Base-by-base conservation (phyloP, 2,888 invertebrate species). In the Podotricha telesiphe region DNA sequence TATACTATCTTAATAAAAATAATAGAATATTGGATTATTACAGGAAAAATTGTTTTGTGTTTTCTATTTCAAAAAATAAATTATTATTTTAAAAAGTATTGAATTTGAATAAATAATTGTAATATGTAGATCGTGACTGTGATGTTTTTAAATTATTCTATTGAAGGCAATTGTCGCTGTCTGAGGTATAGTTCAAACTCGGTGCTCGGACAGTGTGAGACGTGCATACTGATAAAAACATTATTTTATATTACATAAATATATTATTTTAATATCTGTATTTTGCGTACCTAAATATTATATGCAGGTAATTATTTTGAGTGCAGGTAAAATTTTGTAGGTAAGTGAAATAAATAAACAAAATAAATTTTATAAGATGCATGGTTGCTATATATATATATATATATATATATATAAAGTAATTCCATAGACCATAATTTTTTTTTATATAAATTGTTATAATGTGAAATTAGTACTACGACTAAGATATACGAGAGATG, bases 121-220 rank as follows among this genome's bases (percentile, higher is more conserved):
- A 45, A 45, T 11, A 62, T 61, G 47, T 62, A 19, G 34, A 65
- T 40, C 62, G 45, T 67, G 72, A 67, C 64, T 50, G 51, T 28
- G 62, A 56, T 62, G 61, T 56, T 73, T 77, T 80, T 85, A 82
- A 85, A 87, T 86, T 85, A 91, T 88, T 88, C 86, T 77, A 91
- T 91, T 91, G 86, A 86, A 89, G 82, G 82, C 92, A 91, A 91
- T 91, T 90, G 86, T 55, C 71, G 76, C 72, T 73, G 73, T 75
- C 71, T 70, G 76, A 71, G 61, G 69, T 74, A 64, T 59, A 67
- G 71, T 69, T 68, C 51, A 37, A 40, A 62, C 45, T 63, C 42
- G 64, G 51, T 59, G 34, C 55, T 37, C 56, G 22, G 63, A 11
- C 20, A 59, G 55, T 48, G 20, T 53, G 19, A 67, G 62, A 45